Base-by-base conservation (phyloP, 1,140 invertebrate species). In the Calycopis cecrops region DNA sequence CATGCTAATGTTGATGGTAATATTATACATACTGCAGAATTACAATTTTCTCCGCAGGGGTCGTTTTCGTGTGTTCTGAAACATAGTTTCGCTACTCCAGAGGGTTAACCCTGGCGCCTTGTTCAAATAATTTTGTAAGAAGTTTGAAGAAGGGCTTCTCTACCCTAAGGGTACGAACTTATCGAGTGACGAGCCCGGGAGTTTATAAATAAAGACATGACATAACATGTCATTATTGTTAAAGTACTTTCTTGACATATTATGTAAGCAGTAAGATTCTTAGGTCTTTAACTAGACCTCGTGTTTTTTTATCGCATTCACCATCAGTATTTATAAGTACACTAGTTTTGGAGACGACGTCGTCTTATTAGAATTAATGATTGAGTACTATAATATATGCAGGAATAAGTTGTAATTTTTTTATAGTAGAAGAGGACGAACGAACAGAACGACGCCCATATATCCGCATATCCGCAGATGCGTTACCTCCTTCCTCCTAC, bases 111-210 rank as follows among this genome's bases (percentile, higher is more conserved):
- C 51, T 57, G 63, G 59, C 65, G 61, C 63, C 71, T 73, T 76
- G 76, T 77, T 79, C 71, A 80, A 80, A 84, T 84, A 84, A 82
- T 84, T 76, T 80, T 59, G 73, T 73, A 76, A 73, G 72, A 80
- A 81, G 68, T 76, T 80, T 69, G 60, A 68, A 66, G 65, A 73
- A 78, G 78, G 76, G 75, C 73, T 79, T 73, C 63, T 54, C 58
- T 60, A 66, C 65, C 76, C 75, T 60, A 48, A 73, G 73, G 76
- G 74, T 52, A 72, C 42, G 66, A 78, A 75, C 67, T 83, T 79
- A 73, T 77, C 68, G 59, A 73, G 68, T 69, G 62, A 57, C 59
- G 57, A 61, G 59, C 61, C 37, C 40, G 35, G 40, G 38, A 53
- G 38, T 53, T 53, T 42, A 53, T 53, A 44, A 42, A 52, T 42